Base-by-base conservation (phyloP, 2,113 vertebrate species). In the Gavialis gangeticus region DNA sequence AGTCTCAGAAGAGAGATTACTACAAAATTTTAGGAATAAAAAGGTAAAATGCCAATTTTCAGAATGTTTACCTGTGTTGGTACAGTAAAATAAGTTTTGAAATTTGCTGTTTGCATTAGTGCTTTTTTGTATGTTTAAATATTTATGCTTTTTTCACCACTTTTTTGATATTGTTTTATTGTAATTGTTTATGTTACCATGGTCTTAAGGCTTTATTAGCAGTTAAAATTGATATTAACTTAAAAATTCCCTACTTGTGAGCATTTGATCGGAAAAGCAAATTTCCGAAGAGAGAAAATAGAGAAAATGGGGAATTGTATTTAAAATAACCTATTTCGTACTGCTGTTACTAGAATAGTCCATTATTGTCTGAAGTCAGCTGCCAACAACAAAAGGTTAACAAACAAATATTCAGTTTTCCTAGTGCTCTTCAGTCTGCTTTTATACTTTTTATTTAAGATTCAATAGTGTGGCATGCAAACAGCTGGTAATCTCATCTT, bases 21-120 rank as follows among this genome's bases (percentile, higher is more conserved):
- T 99, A 99, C 93, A 99, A 99, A 98, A 99, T 99, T 96, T 97
- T 99, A 54, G 99, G 99, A 89, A 99, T 99, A 67, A 99, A 99
- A 98, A 99, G 99, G 99, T 99, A 90, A 97, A 94, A 62, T 71
- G 30, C 8, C 79, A 63, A 77, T 90, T 80, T 57, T 60, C 21
- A 54, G 64, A 37, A 9, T 30, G 3, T 58, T 62, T 17, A 34
- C 3, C 1, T 30, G 6, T 66, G 30, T 28, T 85, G 30, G 16
- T 46, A 92, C 58, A 5, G 75, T 81, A 60, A 90, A 73, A 71
- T 78, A 79, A 15, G 28, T 84, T 84, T 18, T 79, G 12, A 58
- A 54, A 63, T 76, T 64, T 69, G 75, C 67, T 56, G 6, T 76
- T 90, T 92, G 77, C 69, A 79, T 79, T 92, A 28, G 79, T 21